phyloP scores from a whole-genome alignment of 2,113 vertebrate species.

The Callospermophilus lateralis region DNA sequence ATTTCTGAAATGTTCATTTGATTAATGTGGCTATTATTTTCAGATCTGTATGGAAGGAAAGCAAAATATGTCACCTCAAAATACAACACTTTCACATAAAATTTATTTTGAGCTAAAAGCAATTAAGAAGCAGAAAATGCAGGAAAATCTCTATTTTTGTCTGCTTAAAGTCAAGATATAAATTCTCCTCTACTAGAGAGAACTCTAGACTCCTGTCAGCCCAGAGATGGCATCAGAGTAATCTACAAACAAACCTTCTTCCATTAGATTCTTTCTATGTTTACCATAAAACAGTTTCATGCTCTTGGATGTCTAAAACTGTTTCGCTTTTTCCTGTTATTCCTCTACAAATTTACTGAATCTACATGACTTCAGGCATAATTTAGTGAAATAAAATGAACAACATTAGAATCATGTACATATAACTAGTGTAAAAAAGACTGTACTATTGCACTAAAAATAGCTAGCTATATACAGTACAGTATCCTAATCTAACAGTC shows the following conservation, averaged over 20 bases:
- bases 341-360: neutral
- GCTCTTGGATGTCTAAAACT: neutral
- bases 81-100: neutral
- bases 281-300: neutral
- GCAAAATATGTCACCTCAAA: neutral
- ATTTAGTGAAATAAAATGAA: constrained; percentile 55
- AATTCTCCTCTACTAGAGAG: neutral
- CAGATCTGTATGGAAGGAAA: neutral
- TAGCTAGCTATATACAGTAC: neutral
- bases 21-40: constrained; percentile 39
- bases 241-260: neutral
- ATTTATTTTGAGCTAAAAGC: neutral
- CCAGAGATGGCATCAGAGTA: neutral
- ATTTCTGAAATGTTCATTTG: constrained; percentile 22
- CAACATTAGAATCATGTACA: neutral
- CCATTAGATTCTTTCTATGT: neutral
- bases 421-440: neutral
- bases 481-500: neutral
- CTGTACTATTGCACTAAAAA: neutral
- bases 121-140: neutral
- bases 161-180: neutral
- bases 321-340: neutral
- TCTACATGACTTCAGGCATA: neutral
- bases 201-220: neutral
- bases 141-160: neutral